These are phyloP conservation scores for Caenorhabditis sp. DNA, from an alignment of 2,888 invertebrate genomes.

Conservation along the genomic window DNA sequence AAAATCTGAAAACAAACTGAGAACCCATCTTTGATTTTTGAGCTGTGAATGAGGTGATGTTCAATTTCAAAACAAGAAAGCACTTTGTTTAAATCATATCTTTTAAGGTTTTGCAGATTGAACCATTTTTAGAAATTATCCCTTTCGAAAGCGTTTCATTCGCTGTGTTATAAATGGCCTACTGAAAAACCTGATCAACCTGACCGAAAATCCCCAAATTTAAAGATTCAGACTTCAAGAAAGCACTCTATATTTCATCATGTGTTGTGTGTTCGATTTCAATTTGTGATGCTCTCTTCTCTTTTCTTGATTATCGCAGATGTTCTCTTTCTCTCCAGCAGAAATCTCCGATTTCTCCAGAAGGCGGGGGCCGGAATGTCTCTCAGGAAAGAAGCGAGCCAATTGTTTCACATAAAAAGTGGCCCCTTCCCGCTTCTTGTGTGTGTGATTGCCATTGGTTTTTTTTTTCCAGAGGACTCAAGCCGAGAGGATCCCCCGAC, in stretches of 20 bases:
- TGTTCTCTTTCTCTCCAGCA: conserved; percentile 33
- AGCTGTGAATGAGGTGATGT: too few relatives aligned
- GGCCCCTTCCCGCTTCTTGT: not conserved
- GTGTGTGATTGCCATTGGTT: conserved; percentile 14
- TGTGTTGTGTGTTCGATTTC: conserved; percentile 11
- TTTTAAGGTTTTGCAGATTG: too few relatives aligned
- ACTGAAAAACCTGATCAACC: too few relatives aligned
- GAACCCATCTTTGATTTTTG: too few relatives aligned
- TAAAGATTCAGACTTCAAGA: not conserved
- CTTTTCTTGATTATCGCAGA: conserved; percentile 20
- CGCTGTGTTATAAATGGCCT: too few relatives aligned
- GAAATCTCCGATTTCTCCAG: not conserved
- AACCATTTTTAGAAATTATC: too few relatives aligned
- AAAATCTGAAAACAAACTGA: too few relatives aligned
- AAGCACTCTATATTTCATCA: conserved; percentile 11
- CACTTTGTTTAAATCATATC: too few relatives aligned
- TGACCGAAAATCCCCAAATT: too few relatives aligned
- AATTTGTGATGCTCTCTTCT: conserved; percentile 45
- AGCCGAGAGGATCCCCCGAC: not conserved
- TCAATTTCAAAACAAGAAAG: too few relatives aligned
- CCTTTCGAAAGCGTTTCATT: too few relatives aligned
- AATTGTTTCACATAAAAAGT: conserved; percentile 59
- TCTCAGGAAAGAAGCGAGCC: conserved; percentile 18
- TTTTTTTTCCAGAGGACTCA: conserved; percentile 1
- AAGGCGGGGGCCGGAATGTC: conserved; percentile 35